Base-by-base conservation (phyloP, 37 sponge, comb jelly and placozoan species). In the Cladorhizidae sp. region DNA sequence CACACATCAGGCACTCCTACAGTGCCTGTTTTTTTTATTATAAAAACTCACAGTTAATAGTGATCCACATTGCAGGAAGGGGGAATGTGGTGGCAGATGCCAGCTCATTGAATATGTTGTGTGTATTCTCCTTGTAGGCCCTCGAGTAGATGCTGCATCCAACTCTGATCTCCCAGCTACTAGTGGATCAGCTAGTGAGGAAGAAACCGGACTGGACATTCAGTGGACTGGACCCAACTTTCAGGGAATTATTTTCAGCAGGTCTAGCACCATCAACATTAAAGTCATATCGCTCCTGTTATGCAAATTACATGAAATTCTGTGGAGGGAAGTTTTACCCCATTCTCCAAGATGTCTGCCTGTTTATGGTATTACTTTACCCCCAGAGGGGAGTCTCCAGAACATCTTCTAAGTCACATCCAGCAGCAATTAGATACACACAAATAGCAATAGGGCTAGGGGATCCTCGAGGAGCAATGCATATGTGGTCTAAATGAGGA, bases 381-480 rank as follows among this genome's bases (percentile, higher is more conserved):
- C n/a, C 20, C 9, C 31, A 22, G 20, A 64, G 25, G 25, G 25
- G 64, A 15, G 9, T 64, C n/a, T 8, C 25, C 25, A 9, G 31
- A 15, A 23, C 64, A 64, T 64, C 64, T 23, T 8, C 25, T 9
- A 64, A 26, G 25, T 64, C 54, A 11, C 75, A 76, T 41, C 57
- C 75, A 12, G 64, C 84, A 65, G 76, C 76, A 3, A 40, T 84
- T 11, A 42, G 84, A 6, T 75, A 84, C 32, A 9, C 57, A 0
- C 76, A 75, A 31, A 84, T 75, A 38, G 76, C 76, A 12, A 41
- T 75, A 23, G 84, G 84, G 3, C 20, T 75, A 57, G 76, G 69
- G 40, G 70, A 75, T 29, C 76, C 69, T n/a, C n/a, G n/a, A n/a
- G n/a, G n/a, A n/a, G n/a, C n/a, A n/a, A n/a, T n/a, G n/a, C n/a